phyloP scores from a whole-genome alignment of 2,888 invertebrate genomes.

The Dasypolia templi region DNA sequence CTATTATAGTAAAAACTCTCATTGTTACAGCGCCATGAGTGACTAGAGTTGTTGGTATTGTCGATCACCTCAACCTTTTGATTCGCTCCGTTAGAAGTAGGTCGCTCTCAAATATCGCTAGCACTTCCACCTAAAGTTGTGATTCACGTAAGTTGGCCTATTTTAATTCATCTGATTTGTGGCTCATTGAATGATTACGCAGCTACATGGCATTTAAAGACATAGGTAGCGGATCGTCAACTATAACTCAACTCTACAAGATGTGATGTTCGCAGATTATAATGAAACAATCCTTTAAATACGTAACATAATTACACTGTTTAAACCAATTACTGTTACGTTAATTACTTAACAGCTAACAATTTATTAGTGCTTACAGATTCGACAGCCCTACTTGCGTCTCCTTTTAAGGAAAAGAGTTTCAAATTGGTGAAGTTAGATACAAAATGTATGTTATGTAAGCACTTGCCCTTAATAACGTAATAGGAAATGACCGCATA shows the following conservation, averaged over 20 bases:
- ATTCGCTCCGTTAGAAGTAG: background rate
- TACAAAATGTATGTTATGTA: conserved; percentile 17
- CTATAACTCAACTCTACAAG: conserved; percentile 1
- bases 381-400: conserved; percentile 32
- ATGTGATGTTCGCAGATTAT: conserved; percentile 28
- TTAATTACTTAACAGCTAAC: conserved; percentile 37
- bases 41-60: background rate
- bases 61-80: background rate
- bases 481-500: conserved; percentile 16
- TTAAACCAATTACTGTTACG: conserved; percentile 35
- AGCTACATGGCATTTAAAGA: background rate
- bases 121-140: background rate
- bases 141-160: background rate
- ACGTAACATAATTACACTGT: conserved; percentile 27
- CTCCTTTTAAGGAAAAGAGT: conserved; percentile 21
- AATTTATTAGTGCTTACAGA: conserved; percentile 11
- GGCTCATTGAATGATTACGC: background rate
- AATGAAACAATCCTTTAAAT: conserved; percentile 31
- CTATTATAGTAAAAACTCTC: background rate
- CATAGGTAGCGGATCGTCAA: background rate
- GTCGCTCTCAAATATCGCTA: background rate
- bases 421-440: conserved; percentile 27
- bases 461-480: conserved; percentile 7
- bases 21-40: background rate
- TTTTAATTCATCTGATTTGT: background rate